A percentile compares a stretch with the other conserved stretches of the same genome.
Conservation (phyloP, 1,140 invertebrate genomes). For the Potamilus streckersoni region DNA sequence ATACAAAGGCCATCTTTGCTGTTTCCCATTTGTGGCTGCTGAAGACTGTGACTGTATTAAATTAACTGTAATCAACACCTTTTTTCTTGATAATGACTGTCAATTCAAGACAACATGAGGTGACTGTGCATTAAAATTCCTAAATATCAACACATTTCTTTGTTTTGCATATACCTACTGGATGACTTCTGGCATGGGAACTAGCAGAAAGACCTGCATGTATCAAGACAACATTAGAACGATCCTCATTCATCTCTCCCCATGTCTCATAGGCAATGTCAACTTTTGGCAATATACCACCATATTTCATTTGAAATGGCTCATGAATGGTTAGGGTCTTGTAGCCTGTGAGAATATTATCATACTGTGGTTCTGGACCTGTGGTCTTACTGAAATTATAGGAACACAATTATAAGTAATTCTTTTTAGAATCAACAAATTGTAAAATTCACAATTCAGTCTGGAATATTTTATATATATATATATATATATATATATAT, state of each 20-base stretch:
- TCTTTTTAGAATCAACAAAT: no score
- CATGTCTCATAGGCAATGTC: slow-evolving; percentile 68
- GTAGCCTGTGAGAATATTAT: slow-evolving; percentile 61
- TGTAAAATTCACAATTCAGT: no score
- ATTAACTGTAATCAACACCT: no score
- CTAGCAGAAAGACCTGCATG: slow-evolving; percentile 65
- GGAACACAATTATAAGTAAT: background rate
- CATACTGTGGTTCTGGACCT: slow-evolving; percentile 66
- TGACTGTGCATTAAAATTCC: no score
- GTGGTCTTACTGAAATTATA: slow-evolving; percentile 44
- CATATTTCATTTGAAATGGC: slow-evolving; percentile 61
- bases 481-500: no score
- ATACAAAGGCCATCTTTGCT: no score
- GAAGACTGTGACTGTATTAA: no score
- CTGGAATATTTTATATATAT: no score
- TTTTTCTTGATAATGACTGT: no score
- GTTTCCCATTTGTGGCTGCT: no score
- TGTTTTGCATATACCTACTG: slow-evolving; percentile 36
- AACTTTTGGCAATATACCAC: slow-evolving; percentile 58
- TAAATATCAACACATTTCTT: no score
- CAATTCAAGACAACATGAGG: no score
- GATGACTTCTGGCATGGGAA: slow-evolving; percentile 66
- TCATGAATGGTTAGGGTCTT: slow-evolving; percentile 46
- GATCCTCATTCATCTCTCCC: slow-evolving; percentile 64
- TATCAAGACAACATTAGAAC: slow-evolving; percentile 65